Percentiles rank a stretch among this genome's conserved stretches.
Evolutionary conservation across 1,140 invertebrate genomes (phyloP).

Genomic region (Platorchestia sp.): DNA sequence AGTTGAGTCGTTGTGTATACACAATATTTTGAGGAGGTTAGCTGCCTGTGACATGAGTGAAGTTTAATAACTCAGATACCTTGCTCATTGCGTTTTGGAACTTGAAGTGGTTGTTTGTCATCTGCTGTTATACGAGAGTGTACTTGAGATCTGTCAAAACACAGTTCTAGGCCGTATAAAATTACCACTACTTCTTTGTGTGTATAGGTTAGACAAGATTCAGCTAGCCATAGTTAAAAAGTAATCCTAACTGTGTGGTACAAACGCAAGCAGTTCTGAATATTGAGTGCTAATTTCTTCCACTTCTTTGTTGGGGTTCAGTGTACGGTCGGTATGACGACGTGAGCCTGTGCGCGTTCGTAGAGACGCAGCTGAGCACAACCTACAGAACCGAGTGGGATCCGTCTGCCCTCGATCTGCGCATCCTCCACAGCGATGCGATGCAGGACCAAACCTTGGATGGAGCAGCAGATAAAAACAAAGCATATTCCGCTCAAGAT

Average conservation of each 20-base stretch:
- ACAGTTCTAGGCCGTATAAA: not conserved
- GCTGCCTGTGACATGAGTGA: too few relatives aligned
- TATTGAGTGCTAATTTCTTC: too few relatives aligned
- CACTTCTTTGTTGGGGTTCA: conserved; percentile 68
- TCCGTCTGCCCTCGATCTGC: conserved; percentile 79
- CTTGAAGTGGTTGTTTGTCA: not conserved
- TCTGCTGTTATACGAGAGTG: not conserved
- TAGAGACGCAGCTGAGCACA: conserved; percentile 85
- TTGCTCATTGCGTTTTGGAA: not conserved
- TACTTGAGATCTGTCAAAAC: not conserved
- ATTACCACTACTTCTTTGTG: not conserved
- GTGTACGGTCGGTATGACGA: conserved; percentile 86
- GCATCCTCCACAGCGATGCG: conserved; percentile 79
- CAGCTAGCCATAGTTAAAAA: not conserved
- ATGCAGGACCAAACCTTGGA: conserved; percentile 71
- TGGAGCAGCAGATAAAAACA: conserved; percentile 36
- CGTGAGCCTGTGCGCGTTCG: conserved; percentile 83
- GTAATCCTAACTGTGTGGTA: not conserved
- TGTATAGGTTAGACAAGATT: not conserved
- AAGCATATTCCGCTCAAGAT: conserved; percentile 42
- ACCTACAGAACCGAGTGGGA: conserved; percentile 86
- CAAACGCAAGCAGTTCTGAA: not conserved
- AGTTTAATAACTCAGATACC: too few relatives aligned
- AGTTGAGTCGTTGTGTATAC: too few relatives aligned
- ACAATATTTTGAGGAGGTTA: too few relatives aligned